Percentiles rank a stretch among this genome's conserved stretches.
These are phyloP conservation scores for Oryzias melastigma DNA, from an alignment of 2,113 vertebrate genomes.

Conservation along the genomic window DNA sequence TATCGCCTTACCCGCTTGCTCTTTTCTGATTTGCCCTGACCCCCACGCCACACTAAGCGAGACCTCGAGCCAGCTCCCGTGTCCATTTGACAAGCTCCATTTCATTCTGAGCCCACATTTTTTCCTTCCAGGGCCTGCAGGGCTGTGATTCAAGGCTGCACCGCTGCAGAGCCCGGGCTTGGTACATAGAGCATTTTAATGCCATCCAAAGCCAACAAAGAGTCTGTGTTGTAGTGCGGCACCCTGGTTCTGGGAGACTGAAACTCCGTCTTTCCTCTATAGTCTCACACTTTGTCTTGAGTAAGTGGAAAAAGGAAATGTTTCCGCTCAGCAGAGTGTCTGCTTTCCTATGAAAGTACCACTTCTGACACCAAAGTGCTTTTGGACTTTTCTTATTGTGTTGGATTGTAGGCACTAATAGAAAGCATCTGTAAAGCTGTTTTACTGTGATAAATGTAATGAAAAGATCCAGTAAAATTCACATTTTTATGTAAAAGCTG, in stretches of 20 bases:
- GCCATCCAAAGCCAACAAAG: slow-evolving; percentile 71
- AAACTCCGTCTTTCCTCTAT: slow-evolving; percentile 49
- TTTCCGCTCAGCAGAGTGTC: slow-evolving; percentile 32
- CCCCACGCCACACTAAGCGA: slow-evolving; percentile 53
- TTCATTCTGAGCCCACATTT: slow-evolving; percentile 71
- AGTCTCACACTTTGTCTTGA: slow-evolving; percentile 35
- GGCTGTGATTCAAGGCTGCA: slow-evolving; percentile 63
- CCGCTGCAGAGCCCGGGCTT: slow-evolving; percentile 48
- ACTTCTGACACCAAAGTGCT: slow-evolving; percentile 25
- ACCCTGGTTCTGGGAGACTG: slow-evolving; percentile 72
- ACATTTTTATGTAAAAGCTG: too few relatives aligned
- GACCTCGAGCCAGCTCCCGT: slow-evolving; percentile 63
- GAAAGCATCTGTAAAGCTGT: too few relatives aligned
- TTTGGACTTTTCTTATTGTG: slow-evolving; percentile 7
- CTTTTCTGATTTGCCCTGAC: slow-evolving; percentile 47
- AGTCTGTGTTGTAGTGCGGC: slow-evolving; percentile 65
- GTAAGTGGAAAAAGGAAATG: slow-evolving; percentile 54
- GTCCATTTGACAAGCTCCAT: slow-evolving; percentile 74
- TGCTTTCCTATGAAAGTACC: slow-evolving; percentile 15
- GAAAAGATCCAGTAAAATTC: too few relatives aligned
- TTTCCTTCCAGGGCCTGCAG: slow-evolving; percentile 61
- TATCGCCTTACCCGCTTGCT: slow-evolving; percentile 48
- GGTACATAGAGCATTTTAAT: slow-evolving; percentile 71
- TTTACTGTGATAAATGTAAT: too few relatives aligned
- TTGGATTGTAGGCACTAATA: not conserved